Evolutionary conservation across 2,888 invertebrate genomes (phyloP), one percentile per base, ranked within the genome.

Genomic region (Drosophila nigricruria): DNA sequence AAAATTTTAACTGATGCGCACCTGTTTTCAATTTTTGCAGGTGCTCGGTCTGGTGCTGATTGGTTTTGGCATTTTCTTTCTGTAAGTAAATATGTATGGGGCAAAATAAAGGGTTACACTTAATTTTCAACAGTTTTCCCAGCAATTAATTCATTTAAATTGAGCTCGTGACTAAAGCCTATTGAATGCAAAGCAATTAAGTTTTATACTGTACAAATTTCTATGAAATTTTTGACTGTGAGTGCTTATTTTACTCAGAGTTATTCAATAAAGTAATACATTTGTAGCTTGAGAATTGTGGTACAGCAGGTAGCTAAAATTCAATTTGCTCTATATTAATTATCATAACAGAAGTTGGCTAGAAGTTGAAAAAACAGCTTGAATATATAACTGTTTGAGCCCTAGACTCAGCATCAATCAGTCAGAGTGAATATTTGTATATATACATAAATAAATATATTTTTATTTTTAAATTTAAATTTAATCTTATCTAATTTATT

Each of bases 51-150:
- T 91, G 52, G 73, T 82, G 73, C 64, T 91, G 42, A 75, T 91
- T 67, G 91, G 80, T 9, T 91, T 90, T 73, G 91, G 92, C 45
- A 82, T 91, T 43, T 92, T 87, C 69, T 91, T 92, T 73, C 64
- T 91, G 81, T 90, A 56, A 88, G 88, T 73, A 6, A 45, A 30
- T 23, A 38, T 18, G 9, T 20, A 23, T 10, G 36, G 16, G 2
- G 5, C 5, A 52, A 34, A 9, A 3, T 20, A 23, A 1, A n/a
- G 23, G 5, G 9, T 5, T 23, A 25, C 3, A 36, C 5, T 2
- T 20, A 49, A 32, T 6, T 32, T 32, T 20, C 3, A 49, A 38
- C 10, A 20, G 23, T n/a, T 25, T 23, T 52, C 32, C 30, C 12
- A 30, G 5, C 12, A 50, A 50, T 32, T 50, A 50, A 1, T 50